Base-by-base conservation (phyloP, 2,113 vertebrate genomes). In the Bubo blakistoni region DNA sequence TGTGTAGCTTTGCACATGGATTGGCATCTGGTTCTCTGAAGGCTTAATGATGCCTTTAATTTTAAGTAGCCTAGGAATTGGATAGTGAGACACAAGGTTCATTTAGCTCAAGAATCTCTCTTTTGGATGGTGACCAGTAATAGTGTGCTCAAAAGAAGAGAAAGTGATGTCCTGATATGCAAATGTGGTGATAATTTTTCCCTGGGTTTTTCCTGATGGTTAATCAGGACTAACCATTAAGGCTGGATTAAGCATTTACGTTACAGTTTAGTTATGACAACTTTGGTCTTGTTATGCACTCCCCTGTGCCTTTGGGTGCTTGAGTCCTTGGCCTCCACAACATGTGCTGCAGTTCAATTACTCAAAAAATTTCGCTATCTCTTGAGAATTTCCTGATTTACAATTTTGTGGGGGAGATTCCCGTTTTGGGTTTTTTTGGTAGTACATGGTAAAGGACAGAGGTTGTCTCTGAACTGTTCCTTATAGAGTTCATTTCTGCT, bases 1-100 rank as follows among this genome's bases (percentile, higher is more conserved):
- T 61, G 70, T 16, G 27, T 74, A 57, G 78, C 90, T 87, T 86
- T 46, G 90, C 91, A 79, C 81, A 40, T 57, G 87, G 90, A 40
- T 76, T 92, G 88, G 61, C 70, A 67, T 90, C 93, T 92, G 86
- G 32, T 73, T 81, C 65, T 94, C 74, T 91, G 81, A 89, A 89
- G 70, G 87, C 52, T 91, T 95, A 92, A 91, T 92, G 78, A 78
- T 89, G 81, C 87, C 74, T 96, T 92, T 96, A 94, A 94, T 97
- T 95, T 24, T 36, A 79, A 91, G 70, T 67, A 81, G 79, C 67
- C 54, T 61, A 81, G 83, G 87, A 96, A 84, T 65, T 96, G 95
- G 61, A 52, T 94, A 29, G 81, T 95, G 89, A 95, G 77, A 61
- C 47, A 36, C 13, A 47, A 54, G 87, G 49, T 90, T 91, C 89